A percentile compares a stretch with the other conserved stretches of the same genome.
These are phyloP conservation scores for Callipepla squamata DNA, from an alignment of 2,113 vertebrate species.

Conservation along the genomic window DNA sequence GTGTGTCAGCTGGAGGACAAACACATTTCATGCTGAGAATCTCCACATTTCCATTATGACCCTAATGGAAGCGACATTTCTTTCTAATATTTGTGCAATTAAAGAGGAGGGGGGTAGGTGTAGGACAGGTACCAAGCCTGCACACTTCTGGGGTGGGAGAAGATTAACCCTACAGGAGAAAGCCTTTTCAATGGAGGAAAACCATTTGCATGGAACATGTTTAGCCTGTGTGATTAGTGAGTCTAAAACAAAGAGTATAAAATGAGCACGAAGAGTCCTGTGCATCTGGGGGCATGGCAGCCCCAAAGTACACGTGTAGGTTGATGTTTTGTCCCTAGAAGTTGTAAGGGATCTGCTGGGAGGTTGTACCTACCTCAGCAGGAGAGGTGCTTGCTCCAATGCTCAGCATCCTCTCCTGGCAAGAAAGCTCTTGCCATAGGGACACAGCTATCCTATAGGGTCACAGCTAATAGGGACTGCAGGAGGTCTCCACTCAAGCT, in stretches of 20 bases:
- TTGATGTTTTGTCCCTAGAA: background rate
- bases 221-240: background rate
- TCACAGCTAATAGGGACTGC: background rate
- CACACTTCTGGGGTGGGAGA: accelerated
- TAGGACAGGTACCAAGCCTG: accelerated
- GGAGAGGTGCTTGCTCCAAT: accelerated
- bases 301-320: background rate
- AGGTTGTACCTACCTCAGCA: background rate
- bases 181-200: background rate
- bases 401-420: background rate
- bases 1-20: conserved; percentile 7
- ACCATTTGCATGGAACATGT: background rate
- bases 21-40: conserved; percentile 7
- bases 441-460: background rate
- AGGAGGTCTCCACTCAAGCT: background rate
- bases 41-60: background rate
- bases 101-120: background rate
- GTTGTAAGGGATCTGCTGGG: background rate
- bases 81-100: background rate
- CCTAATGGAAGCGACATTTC: background rate
- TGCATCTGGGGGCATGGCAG: background rate
- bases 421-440: background rate
- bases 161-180: background rate
- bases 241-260: background rate
- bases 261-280: background rate